A percentile compares a stretch with the other conserved stretches of the same genome.
Conservation (phyloP, 2,888 invertebrate genomes). For the Rhagonycha lutea region DNA sequence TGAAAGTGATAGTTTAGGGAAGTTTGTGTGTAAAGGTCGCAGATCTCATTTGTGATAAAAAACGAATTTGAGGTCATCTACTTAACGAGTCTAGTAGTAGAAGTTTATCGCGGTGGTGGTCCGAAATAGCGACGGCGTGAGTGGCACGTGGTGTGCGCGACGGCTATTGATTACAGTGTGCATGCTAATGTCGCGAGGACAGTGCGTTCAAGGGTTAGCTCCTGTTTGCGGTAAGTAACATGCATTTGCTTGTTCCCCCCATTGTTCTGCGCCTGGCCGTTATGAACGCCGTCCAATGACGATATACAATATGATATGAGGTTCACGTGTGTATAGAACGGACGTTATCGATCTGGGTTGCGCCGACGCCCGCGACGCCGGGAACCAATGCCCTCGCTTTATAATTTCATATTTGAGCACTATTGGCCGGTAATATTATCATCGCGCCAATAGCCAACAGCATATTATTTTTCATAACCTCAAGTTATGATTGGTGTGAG, state of each 20-base stretch:
- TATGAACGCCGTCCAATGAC: slow-evolving; percentile 52
- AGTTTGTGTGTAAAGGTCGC: slow-evolving; percentile 6
- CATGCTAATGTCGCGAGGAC: slow-evolving; percentile 50
- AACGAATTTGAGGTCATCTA: slow-evolving; percentile 24
- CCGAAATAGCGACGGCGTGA: slow-evolving; percentile 41
- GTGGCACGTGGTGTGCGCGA: slow-evolving; percentile 40
- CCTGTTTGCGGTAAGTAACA: slow-evolving; percentile 37
- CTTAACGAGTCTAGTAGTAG: slow-evolving; percentile 21
- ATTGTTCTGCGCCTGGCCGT: slow-evolving; percentile 38
- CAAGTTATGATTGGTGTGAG: slow-evolving; percentile 48
- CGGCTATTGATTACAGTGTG: slow-evolving; percentile 51
- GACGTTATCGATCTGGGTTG: slow-evolving; percentile 50
- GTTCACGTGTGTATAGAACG: slow-evolving; percentile 46
- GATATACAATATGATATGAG: slow-evolving; percentile 54
- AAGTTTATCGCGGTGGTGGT: slow-evolving; percentile 27
- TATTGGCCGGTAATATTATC: slow-evolving; percentile 60
- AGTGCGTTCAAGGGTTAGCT: slow-evolving; percentile 30
- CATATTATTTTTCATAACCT: slow-evolving; percentile 51
- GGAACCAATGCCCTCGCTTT: slow-evolving; percentile 62
- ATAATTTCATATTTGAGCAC: slow-evolving; percentile 67
- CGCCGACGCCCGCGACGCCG: slow-evolving; percentile 53
- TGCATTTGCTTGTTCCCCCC: slow-evolving; percentile 31
- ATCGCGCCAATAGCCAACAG: slow-evolving; percentile 42
- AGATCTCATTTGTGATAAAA: slow-evolving; percentile 12
- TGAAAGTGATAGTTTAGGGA: slow-evolving; percentile 1